Evolutionary conservation across 2,797 vertebrate genomes (phyloP), one percentile per base, ranked within the genome.

Genomic region (Lophotriccus pileatus): DNA sequence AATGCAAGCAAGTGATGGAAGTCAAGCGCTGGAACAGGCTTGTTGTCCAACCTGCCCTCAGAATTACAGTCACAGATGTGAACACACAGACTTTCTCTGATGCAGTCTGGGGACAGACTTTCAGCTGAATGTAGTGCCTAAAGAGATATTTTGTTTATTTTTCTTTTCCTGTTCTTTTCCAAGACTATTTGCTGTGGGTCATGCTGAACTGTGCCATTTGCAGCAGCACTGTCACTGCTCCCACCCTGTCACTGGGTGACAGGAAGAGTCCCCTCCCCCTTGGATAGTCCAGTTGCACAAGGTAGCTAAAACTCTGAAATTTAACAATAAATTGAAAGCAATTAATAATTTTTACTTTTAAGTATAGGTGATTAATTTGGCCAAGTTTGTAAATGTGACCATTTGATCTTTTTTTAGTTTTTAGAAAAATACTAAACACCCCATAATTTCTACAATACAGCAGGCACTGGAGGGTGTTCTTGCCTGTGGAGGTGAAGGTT

Each of bases 111-210:
- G 28, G 44, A 2, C 43, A 52, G 73, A 4, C 3, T 10, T 52
- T 19, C 3, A 80, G 28, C 30, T 83, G 28, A 44, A n/a, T 34
- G 59, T 44, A 37, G 25, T 77, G 41, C 66, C 37, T 49, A 6
- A 34, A 47, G 55, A 60, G 32, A 13, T 10, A 2, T 6, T 34
- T 60, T 23, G 2, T 6, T 34, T 68, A 21, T 46, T 69, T 49
- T 5, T 6, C 30, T 60, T 19, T 41, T 39, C 37, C 37, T 39
- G 37, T 39, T 39, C 37, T 39, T 39, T 39, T 39, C 37, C 37
- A 39, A 46, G 34, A 6, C 1, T 5, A 3, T 8, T 14, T 1
- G 0, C 14, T 64, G 6, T 28, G 30, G 43, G 36, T 1, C 5
- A 2, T 0, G 7, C 72, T 75, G 12, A n/a, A 37, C 32, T 11